Evolutionary conservation across 1,140 invertebrate genomes (phyloP).

Genomic region (Neotoxoptera formosana): DNA sequence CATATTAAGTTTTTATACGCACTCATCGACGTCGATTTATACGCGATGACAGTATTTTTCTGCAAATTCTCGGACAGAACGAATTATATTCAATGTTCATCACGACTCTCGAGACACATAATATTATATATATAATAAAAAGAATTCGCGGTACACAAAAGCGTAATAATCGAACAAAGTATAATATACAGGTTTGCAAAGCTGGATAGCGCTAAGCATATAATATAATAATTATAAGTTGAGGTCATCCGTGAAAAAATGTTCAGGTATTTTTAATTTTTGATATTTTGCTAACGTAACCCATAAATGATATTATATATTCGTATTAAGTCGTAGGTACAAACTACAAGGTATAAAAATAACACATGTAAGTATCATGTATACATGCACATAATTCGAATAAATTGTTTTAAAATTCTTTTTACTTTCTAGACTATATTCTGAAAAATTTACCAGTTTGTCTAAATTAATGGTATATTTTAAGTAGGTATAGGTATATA

Average conservation of each 20-base stretch:
- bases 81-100: slow-evolving; percentile 6
- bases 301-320: background rate
- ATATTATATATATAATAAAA: background rate
- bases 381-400: too few relatives aligned
- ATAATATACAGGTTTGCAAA: background rate
- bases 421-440: too few relatives aligned
- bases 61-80: background rate
- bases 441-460: too few relatives aligned
- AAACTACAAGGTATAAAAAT: too few relatives aligned
- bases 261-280: background rate
- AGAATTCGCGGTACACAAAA: background rate
- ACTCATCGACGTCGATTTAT: background rate
- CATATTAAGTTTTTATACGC: background rate
- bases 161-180: background rate
- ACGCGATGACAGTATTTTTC: background rate
- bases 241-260: background rate
- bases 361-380: too few relatives aligned
- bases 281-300: background rate
- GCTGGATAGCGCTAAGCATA: background rate
- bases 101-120: background rate
- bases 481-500: too few relatives aligned
- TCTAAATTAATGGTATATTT: too few relatives aligned
- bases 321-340: background rate
- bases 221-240: background rate
- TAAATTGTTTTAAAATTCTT: too few relatives aligned